A percentile compares a stretch with the other conserved stretches of the same genome.
Evolutionary conservation across 2,113 vertebrate species (phyloP).

Genomic region (Xyliphius kryptos): DNA sequence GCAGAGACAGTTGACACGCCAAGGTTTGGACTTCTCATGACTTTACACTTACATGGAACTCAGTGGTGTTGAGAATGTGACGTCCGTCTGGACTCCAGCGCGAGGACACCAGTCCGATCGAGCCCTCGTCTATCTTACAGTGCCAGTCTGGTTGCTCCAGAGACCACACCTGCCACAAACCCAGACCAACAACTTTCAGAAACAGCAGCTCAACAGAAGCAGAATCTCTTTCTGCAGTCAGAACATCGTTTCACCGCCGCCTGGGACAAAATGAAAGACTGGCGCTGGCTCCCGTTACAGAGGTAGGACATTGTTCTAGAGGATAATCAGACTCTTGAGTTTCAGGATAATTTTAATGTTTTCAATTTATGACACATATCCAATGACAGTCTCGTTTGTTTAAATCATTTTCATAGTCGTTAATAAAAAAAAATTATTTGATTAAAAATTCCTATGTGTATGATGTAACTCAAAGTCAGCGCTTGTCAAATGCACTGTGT

Average conservation of each 20-base stretch:
- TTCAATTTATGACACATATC: too few relatives aligned
- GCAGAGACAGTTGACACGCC: constrained; percentile 68
- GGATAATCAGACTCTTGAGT: not conserved
- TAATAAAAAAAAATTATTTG: not conserved
- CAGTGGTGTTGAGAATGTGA: constrained; percentile 96
- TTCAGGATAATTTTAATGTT: not conserved
- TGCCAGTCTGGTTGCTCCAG: constrained; percentile 92
- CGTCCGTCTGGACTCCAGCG: constrained; percentile 96
- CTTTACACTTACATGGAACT: constrained; percentile 89
- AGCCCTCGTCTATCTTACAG: constrained; percentile 96
- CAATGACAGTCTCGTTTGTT: too few relatives aligned
- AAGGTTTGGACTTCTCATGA: constrained; percentile 37
- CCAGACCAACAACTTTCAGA: not conserved
- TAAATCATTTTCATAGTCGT: not conserved
- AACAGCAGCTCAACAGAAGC: not conserved
- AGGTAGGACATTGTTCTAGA: constrained; percentile 58
- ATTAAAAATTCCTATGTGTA: not conserved
- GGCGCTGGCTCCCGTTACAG: constrained; percentile 68
- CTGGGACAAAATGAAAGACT: constrained; percentile 66
- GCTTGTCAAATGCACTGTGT: too few relatives aligned
- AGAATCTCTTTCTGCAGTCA: constrained; percentile 10
- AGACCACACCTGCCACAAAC: constrained; percentile 80
- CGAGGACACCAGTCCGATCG: constrained; percentile 85
- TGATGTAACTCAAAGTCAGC: not conserved
- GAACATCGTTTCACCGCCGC: constrained; percentile 22